Conservation (phyloP, 2,113 vertebrate genomes). For the Acanthisitta chloris region DNA sequence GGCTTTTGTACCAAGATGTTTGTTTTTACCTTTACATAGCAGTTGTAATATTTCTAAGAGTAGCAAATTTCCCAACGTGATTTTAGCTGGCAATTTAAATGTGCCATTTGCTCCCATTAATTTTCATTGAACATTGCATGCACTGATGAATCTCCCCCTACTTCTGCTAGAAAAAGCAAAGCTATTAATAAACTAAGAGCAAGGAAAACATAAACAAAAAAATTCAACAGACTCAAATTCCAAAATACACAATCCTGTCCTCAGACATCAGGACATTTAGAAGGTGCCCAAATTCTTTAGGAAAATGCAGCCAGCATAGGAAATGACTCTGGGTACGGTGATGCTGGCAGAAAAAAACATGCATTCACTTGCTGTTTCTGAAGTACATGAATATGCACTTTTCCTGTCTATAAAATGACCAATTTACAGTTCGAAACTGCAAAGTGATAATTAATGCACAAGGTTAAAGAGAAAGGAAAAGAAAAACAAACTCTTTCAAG, state of each 20-base stretch:
- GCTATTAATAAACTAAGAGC: background rate
- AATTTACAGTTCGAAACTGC: background rate
- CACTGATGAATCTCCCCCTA: background rate
- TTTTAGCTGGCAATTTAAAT: slow-evolving; percentile 2
- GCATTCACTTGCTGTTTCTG: background rate
- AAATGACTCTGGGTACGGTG: background rate
- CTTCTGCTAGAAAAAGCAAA: background rate
- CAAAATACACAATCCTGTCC: background rate
- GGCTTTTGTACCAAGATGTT: background rate
- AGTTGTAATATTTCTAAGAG: background rate
- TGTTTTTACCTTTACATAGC: background rate
- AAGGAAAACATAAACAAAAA: background rate
- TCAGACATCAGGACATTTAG: background rate
- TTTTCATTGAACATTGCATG: background rate
- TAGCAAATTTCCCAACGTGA: background rate
- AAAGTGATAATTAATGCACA: slow-evolving; percentile 33
- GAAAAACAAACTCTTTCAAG: background rate
- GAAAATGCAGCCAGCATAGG: background rate
- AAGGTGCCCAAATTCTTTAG: background rate
- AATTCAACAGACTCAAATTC: background rate
- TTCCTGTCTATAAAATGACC: background rate
- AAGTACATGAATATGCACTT: slow-evolving; percentile 26
- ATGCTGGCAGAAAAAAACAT: background rate
- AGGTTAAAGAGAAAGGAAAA: slow-evolving; percentile 8
- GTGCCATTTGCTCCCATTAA: background rate